phyloP scores from a whole-genome alignment of 2,888 invertebrate species.

The Odontomyia ornata region DNA sequence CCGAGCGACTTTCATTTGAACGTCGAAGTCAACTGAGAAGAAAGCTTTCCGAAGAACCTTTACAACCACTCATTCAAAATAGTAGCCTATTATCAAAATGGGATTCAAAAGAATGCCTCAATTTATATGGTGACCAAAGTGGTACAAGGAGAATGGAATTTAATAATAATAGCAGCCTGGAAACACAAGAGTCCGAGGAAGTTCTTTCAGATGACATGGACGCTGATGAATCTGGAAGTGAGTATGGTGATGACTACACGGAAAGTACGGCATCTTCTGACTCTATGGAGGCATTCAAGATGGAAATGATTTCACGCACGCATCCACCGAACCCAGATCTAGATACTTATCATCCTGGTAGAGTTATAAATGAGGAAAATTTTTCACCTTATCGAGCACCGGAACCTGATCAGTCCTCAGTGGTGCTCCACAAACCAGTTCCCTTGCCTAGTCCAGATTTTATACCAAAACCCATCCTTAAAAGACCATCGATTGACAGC shows the following conservation, averaged over 20 bases:
- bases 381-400: conserved; percentile 62
- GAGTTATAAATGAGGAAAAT: conserved; percentile 63
- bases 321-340: conserved; percentile 67
- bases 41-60: conserved; percentile 65
- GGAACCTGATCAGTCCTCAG: conserved; percentile 68
- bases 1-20: conserved; percentile 65
- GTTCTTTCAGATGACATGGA: conserved; percentile 55
- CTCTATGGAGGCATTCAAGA: conserved; percentile 63
- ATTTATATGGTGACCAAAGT: conserved; percentile 8
- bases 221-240: conserved; percentile 53
- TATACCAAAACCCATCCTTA: conserved; percentile 82
- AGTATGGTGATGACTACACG: conserved; percentile 71
- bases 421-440: conserved; percentile 68
- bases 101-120: conserved; percentile 60
- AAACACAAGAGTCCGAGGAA: conserved; percentile 62
- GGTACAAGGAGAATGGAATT: conserved; percentile 45
- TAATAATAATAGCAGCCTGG: conserved; percentile 58
- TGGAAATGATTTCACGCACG: conserved; percentile 60
- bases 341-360: conserved; percentile 75
- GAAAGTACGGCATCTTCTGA: conserved; percentile 70
- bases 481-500: conserved; percentile 64
- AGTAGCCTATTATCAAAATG: conserved; percentile 55
- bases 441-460: conserved; percentile 76
- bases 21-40: conserved; percentile 65
- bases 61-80: conserved; percentile 54